A percentile compares a stretch with the other conserved stretches of the same genome.
These are phyloP conservation scores for Paguma larvata DNA, from an alignment of 2,797 vertebrate genomes.

Conservation along the genomic window DNA sequence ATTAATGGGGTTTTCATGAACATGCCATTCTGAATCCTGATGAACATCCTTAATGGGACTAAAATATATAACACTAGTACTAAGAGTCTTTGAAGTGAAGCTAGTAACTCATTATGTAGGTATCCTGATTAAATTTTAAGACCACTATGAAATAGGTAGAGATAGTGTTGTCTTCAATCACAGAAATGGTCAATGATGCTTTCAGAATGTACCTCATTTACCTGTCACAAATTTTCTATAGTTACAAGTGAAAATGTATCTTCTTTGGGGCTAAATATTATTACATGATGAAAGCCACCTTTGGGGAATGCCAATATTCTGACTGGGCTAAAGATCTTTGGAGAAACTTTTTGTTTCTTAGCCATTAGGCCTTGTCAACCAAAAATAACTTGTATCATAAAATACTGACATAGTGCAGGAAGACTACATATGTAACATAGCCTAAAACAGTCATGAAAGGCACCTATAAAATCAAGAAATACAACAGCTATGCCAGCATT, in stretches of 20 bases:
- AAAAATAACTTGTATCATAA: neutral
- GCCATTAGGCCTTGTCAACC: neutral
- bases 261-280: neutral
- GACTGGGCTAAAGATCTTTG: neutral
- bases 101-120: slow-evolving; percentile 12
- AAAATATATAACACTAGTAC: slow-evolving; percentile 18
- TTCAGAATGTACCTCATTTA: neutral
- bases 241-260: neutral
- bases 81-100: slow-evolving; percentile 53
- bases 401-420: neutral
- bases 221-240: neutral
- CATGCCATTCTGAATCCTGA: slow-evolving; percentile 53
- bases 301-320: neutral
- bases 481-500: neutral
- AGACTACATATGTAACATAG: neutral
- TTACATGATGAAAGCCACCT: neutral
- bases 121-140: slow-evolving; percentile 6
- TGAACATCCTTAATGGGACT: neutral
- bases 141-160: slow-evolving; percentile 56
- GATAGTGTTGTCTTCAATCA: neutral
- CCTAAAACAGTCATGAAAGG: neutral
- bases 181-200: neutral
- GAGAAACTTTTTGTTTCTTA: neutral
- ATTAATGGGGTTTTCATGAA: slow-evolving; percentile 59
- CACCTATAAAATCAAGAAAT: slow-evolving; percentile 17